Percentiles rank a stretch among this genome's conserved stretches.
Conservation (phyloP, 2,797 vertebrate species). For the Dicrostonyx torquatus region DNA sequence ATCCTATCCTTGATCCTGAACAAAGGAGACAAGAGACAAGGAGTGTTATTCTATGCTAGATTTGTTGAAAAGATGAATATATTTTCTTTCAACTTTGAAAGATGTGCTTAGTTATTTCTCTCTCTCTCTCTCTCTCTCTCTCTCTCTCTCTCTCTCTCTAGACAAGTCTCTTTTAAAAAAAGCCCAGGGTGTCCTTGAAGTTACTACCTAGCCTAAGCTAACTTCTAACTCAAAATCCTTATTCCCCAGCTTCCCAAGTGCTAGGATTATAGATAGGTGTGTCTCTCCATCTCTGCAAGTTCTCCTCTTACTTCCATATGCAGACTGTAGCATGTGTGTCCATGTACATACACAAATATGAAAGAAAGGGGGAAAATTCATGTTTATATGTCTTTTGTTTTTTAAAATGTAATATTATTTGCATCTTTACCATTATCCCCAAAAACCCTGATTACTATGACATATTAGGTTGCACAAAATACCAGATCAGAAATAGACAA, state of each 20-base stretch:
- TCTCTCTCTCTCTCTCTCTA: not conserved
- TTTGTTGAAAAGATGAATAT: slow-evolving; percentile 39
- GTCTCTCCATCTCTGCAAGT: not conserved
- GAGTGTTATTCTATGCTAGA: slow-evolving; percentile 5
- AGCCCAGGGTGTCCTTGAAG: not conserved
- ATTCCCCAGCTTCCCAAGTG: not conserved
- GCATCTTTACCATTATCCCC: not conserved
- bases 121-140: not conserved
- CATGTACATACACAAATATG: not conserved
- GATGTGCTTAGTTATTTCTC: not conserved
- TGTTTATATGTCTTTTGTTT: slow-evolving; percentile 14
- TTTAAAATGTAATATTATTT: slow-evolving; percentile 39
- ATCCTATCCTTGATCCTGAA: slow-evolving; percentile 39
- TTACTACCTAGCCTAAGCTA: not conserved
- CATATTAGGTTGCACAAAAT: slow-evolving; percentile 25
- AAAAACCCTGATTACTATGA: not conserved
- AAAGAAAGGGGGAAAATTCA: not conserved
- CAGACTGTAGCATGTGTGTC: not conserved
- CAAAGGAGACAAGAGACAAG: not conserved
- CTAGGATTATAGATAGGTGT: not conserved
- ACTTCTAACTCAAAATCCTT: not conserved
- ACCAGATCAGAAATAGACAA: slow-evolving; percentile 30
- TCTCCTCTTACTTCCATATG: not conserved
- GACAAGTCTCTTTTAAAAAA: not conserved
- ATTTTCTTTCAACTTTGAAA: slow-evolving; percentile 18